Evolutionary conservation across 1,140 invertebrate genomes (phyloP), one percentile per base, ranked within the genome.

Genomic region (Eubasilissa regina): DNA sequence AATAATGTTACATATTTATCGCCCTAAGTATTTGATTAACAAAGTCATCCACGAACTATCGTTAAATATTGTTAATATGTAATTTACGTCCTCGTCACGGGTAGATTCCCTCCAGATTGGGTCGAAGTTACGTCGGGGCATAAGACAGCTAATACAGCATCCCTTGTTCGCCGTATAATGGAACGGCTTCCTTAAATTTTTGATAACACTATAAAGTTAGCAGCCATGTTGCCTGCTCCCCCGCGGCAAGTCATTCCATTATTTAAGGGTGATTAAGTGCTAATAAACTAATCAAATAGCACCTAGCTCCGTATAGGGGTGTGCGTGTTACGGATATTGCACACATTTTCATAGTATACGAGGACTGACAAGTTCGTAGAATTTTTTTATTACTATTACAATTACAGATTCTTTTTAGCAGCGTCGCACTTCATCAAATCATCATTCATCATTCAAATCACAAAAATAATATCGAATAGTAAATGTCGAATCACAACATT

Each of bases 171-270:
- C 21, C 17, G 17, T 19, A 58, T 58, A 15, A 58, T 21, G 55
- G 55, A 58, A 58, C 21, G 21, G 55, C 55, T 58, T 15, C 25
- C 55, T 58, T 58, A 58, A 58, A 58, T 58, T 58, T 58, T 58
- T 58, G 55, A 58, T 58, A 58, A 8, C 0, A 58, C 55, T 19
- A 58, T 58, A 58, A 58, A 58, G 15, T 58, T 58, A 15, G 17
- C 55, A 58, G 55, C 55, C 55, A 15, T 58, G 17, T 15, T 58
- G 55, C 17, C 17, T 58, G 3, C 55, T 1, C 21, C 12, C 25
- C 1, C 25, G 6, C 25, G 25, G 25, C 25, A 35, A 35, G 25
- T 58, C 21, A 15, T 58, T 11, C 55, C 7, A 19, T 21, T 58
- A 58, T 58, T 58, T 58, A 58, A 58, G 55, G 55, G 6, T 35